Evolutionary conservation across 2,888 invertebrate genomes (phyloP).

Genomic region (Idaea biselata): DNA sequence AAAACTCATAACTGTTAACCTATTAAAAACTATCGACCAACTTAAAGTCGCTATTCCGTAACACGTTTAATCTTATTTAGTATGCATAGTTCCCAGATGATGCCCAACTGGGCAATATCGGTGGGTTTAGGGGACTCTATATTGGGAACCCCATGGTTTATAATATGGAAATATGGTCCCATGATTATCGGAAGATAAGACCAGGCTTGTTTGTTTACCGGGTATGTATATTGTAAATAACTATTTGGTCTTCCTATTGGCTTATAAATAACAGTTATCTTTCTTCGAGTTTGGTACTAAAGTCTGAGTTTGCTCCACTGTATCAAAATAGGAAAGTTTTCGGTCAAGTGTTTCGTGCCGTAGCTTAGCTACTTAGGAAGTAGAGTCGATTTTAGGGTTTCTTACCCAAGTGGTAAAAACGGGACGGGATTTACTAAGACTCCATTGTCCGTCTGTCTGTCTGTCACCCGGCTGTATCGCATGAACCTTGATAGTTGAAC

Average conservation of each 20-base stretch:
- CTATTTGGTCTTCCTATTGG: not conserved
- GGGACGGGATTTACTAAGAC: too few relatives aligned
- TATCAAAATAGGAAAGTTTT: not conserved
- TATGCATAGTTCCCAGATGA: slow-evolving; percentile 30
- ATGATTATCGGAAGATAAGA: slow-evolving; percentile 15
- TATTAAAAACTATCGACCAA: not conserved
- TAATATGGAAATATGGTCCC: slow-evolving; percentile 25
- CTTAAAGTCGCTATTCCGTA: not conserved
- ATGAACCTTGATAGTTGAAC: too few relatives aligned
- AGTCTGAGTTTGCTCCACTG: not conserved
- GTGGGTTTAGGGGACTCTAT: slow-evolving; percentile 12
- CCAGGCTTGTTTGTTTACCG: not conserved
- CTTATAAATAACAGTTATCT: not conserved
- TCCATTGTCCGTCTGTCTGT: too few relatives aligned
- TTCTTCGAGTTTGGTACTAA: not conserved
- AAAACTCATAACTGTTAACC: too few relatives aligned
- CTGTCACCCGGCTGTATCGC: too few relatives aligned
- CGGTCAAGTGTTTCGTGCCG: not conserved
- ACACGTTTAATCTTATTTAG: slow-evolving; percentile 23
- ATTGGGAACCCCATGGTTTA: slow-evolving; percentile 18
- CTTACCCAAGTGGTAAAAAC: too few relatives aligned
- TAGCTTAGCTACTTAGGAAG: too few relatives aligned
- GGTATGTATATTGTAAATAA: not conserved
- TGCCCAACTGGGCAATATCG: slow-evolving; percentile 23
- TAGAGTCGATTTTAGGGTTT: too few relatives aligned